Base-by-base conservation (phyloP, 2,888 invertebrate species). In the Synergus laeviventris region DNA sequence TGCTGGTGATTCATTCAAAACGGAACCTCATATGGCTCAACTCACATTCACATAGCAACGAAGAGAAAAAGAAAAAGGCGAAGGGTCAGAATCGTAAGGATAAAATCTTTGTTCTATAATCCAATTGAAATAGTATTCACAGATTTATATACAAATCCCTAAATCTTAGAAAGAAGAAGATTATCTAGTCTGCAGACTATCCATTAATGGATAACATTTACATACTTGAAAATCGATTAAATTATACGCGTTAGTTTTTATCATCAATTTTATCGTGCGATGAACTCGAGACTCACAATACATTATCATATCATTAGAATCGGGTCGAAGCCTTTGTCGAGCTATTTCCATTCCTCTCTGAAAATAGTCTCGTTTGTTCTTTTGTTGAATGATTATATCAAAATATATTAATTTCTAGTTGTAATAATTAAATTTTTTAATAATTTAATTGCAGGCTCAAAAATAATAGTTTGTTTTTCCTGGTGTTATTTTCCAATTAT, bases 191-290 rank as follows among this genome's bases (percentile, higher is more conserved):
- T 59, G 4, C 59, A 59, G 24, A 11, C 59, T 24, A 24, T 42
- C 9, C 16, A 62, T 38, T 62, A 31, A 62, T 45, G 45, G 66
- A 45, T 66, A 24, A 45, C 36, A 70, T 36, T 49, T 54, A 70
- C 31, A 70, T 59, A 59, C 24, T 70, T 70, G 7, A 18, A 18
- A 31, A 70, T 24, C 70, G 49, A 54, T 70, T 70, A 70, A 36
- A 70, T 31, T 70, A 49, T 54, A 38, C 62, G 70, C 49, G n/a
- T 49, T 9, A 66, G 31, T 54, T 16, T 18, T 70, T 70, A 54
- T 70, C 49, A 49, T n/a, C 12, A 45, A 45, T 70, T 70, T 70
- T 70, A 70, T 70, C 70, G 70, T 70, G 31, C 70, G n/a, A 49
- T 70, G 70, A 70, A 70, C 70, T 45, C 64, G 42, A 42, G 21